Evolutionary conservation across 2,797 vertebrate species (phyloP), one percentile per base, ranked within the genome.

Genomic region (Eidolon dupreanum): DNA sequence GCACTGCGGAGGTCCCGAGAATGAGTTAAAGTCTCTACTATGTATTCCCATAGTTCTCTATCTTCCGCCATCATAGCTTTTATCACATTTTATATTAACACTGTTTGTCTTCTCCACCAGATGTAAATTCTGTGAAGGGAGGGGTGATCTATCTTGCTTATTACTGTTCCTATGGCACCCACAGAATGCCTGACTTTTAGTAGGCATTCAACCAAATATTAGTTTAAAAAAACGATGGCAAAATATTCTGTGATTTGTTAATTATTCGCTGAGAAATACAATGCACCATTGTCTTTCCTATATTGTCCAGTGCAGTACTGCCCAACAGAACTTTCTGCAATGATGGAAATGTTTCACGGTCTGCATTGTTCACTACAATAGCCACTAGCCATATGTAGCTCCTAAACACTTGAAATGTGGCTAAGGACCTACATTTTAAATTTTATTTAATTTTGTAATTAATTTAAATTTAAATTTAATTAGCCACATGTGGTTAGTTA

Each of bases 371-470:
- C 38, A 46, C 16, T 28, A 46, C 22, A 85, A 59, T 0, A 63
- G 75, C 28, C 61, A 66, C 5, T 8, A 70, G 65, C 38, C 41
- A 55, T 46, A 38, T 73, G 59, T 17, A 63, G 78, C 51, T 87
- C 11, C 31, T 65, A 57, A 83, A 68, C 68, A 70, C 78, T 57
- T 66, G 85, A 86, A 85, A 89, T 66, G 70, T 85, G 57, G 33
- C 36, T 79, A 61, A 66, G 61, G 31, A 51, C 84, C 26, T 43
- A 73, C 71, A 95, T 74, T 96, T 83, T 68, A 24, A 57, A 93
- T 90, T 94, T 84, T 71, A 93, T 92, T 96, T 88, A 88, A 96
- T 95, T 88, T 94, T 94, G 59, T 61, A 95, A 94, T 90, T 92
- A 94, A 96, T 92, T 93, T 75, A 89, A 88, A 91, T 87, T 74